These are phyloP conservation scores for Sinosuthora webbiana DNA, from an alignment of 2,113 vertebrate species.

Conservation along the genomic window DNA sequence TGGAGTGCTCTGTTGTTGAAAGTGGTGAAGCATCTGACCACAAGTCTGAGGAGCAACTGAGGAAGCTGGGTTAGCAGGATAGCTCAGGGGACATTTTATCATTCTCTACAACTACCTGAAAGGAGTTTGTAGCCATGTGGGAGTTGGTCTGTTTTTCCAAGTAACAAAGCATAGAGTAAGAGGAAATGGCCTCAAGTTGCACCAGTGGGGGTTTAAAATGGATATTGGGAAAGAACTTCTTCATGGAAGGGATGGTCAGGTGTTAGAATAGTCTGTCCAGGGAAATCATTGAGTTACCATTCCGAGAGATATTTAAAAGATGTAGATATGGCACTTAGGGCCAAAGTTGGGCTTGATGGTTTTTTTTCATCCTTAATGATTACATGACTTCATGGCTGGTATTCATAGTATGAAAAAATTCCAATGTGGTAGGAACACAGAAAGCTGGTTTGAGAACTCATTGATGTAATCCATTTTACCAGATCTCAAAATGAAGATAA, in stretches of 20 bases:
- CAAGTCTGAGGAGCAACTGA: neutral
- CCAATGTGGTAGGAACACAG: neutral
- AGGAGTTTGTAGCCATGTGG: neutral
- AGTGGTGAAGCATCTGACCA: neutral
- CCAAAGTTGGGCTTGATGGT: neutral
- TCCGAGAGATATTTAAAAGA: neutral
- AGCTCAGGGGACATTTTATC: neutral
- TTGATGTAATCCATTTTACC: neutral
- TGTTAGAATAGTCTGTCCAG: neutral
- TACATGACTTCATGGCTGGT: neutral
- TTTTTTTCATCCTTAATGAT: neutral
- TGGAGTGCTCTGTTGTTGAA: neutral
- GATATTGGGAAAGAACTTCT: neutral
- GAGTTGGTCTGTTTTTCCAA: neutral
- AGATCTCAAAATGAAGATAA: neutral
- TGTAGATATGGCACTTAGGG: neutral
- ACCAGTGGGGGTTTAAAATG: fast-evolving
- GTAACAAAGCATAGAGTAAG: neutral
- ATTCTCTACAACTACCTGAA: neutral
- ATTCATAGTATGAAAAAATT: neutral
- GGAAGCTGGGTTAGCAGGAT: neutral
- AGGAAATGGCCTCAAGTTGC: neutral
- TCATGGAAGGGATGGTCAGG: neutral
- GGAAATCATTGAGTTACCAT: neutral
- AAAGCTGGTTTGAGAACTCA: neutral